phyloP scores from a whole-genome alignment of 2,113 vertebrate species.

The Hassar affinis region DNA sequence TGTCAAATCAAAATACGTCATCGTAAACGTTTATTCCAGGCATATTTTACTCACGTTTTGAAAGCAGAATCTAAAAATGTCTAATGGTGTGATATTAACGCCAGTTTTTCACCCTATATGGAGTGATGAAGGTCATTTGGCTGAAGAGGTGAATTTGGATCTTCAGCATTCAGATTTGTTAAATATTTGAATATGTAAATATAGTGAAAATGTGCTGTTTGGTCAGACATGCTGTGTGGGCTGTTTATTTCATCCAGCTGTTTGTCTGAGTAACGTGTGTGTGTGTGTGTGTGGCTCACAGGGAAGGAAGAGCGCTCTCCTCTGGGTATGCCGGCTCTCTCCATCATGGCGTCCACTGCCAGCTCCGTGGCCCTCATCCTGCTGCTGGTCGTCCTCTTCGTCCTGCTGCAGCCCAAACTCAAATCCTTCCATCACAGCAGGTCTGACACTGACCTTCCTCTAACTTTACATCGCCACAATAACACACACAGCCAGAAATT shows the following conservation, averaged over 20 bases:
- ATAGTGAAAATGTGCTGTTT: neutral
- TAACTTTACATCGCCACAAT: neutral
- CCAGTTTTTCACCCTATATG: neutral
- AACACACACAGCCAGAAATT: neutral
- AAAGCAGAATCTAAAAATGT: too few relatives aligned
- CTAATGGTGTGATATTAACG: neutral
- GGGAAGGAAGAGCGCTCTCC: conserved; percentile 83
- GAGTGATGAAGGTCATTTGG: neutral
- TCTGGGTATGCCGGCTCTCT: conserved; percentile 86
- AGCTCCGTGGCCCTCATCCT: conserved; percentile 91
- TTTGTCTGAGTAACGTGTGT: neutral
- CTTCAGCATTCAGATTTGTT: neutral
- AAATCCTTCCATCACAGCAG: conserved; percentile 98
- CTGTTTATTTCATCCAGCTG: too few relatives aligned
- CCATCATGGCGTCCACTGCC: conserved; percentile 92
- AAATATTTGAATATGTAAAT: conserved; percentile 7
- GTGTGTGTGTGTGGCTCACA: conserved; percentile 59
- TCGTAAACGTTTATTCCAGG: too few relatives aligned
- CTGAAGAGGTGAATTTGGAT: neutral
- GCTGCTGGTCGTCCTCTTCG: conserved; percentile 93
- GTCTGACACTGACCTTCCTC: conserved; percentile 65
- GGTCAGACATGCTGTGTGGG: neutral
- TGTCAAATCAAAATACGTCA: too few relatives aligned
- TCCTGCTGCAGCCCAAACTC: conserved; percentile 95
- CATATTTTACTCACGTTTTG: too few relatives aligned